Base-by-base conservation (phyloP, 2,888 invertebrate genomes). In the Lithosia quadra region DNA sequence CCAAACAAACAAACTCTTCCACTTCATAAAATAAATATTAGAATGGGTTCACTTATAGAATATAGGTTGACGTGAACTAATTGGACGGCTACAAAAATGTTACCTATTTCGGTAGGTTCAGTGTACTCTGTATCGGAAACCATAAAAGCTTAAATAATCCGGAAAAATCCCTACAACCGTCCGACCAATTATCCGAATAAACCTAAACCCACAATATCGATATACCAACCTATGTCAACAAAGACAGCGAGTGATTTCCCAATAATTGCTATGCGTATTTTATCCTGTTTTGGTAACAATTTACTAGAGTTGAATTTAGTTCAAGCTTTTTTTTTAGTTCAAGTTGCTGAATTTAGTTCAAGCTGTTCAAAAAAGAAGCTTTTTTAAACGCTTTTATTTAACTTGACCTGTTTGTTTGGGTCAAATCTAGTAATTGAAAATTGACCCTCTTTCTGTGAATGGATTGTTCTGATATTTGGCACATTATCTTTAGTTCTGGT, bases 101-200 rank as follows among this genome's bases (percentile, higher is more conserved):
- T 43, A 43, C 43, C 55, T 56, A 22, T 24, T 56, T 13, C 24
- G 4, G 24, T 15, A 56, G 13, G 13, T 58, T 58, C 33, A 58
- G n/a, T 49, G 18, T 49, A 49, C 49, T 8, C 13, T n/a, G 18
- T 10, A n/a, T 49, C 24, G 28, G 62, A 28, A 62, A 62, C 33
- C 53, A 18, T 63, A 55, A 53, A 53, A 39, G 36, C 36, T 21
- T 36, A 13, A 36, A 34, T 53, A 63, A 63, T 53, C 63, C 63
- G 53, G 15, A 63, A 53, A 53, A 53, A 64, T 64, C 24, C 56
- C 39, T 39, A 56, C 36, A 64, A 64, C 22, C 22, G 15, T 62
- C 61, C 28, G 39, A 39, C 58, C 56, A 58, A 65, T 61, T 49
- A 64, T 56, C 36, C 64, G 55, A 60, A 56, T 34, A 61, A 58